Base-by-base conservation (phyloP, 1,140 invertebrate species). In the Helicoverpa zea region DNA sequence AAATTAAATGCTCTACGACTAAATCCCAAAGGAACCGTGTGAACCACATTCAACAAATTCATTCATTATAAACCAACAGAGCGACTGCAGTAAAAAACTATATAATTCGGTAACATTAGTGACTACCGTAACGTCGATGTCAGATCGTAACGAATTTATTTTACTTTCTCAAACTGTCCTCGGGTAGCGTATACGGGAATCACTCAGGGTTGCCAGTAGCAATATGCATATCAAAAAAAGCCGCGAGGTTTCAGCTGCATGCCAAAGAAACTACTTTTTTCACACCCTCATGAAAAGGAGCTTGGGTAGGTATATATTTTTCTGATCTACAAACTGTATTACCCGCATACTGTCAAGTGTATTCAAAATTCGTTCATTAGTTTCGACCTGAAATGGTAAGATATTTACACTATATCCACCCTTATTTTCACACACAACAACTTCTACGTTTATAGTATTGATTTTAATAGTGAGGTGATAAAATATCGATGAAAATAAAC, bases 121-220 rank as follows among this genome's bases (percentile, higher is more conserved):
- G 18, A 9, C 3, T 29, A 4, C 59, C 43, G 49, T 56, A 51
- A 64, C 43, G 63, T 18, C 35, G 64, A 43, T 49, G 43, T 14
- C 47, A 51, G 74, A 18, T 35, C 59, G 74, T 73, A 58, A 81
- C 84, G 81, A 82, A 83, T 84, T 86, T 70, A 77, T 78, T 85
- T 83, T 83, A 80, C 82, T 85, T 83, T 87, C 85, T 85, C 80
- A 43, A 18, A 16, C 54, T 5, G 47, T 74, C 76, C 81, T 80
- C 80, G 82, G 83, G 82, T 7, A 59, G 29, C 13, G 66, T 80
- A 81, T 75, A 86, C 77, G 52, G 66, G 58, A 82, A 73, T 76
- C 79, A 72, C 74, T 51, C 75, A 87, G 70, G 81, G 81, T 9
- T 82, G 75, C 30, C 76, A 1, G 35, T 43, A 64, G 12, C 18